phyloP scores from a whole-genome alignment of 2,797 vertebrate species.

The Iguana delicatissima region DNA sequence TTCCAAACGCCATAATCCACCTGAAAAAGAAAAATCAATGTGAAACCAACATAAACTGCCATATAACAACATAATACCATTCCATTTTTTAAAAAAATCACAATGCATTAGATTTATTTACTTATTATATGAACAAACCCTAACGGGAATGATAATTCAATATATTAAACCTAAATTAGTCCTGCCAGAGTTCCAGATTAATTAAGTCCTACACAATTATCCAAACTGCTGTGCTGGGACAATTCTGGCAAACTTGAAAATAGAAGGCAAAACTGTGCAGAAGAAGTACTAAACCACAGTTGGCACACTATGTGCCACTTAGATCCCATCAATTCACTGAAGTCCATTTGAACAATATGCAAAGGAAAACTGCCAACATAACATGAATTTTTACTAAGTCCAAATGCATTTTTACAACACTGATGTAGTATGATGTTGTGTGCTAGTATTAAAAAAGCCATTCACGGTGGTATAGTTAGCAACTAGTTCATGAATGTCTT shows the following conservation, averaged over 20 bases:
- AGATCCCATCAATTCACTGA: neutral
- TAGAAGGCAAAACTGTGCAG: neutral
- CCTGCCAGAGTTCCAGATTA: no score
- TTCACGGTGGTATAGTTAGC: neutral
- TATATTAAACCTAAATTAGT: neutral
- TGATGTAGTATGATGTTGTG: neutral
- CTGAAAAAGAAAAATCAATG: conserved; percentile 76
- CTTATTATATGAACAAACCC: neutral
- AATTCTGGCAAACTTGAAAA: neutral
- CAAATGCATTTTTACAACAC: neutral
- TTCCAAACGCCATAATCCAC: conserved; percentile 89
- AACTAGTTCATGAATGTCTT: neutral
- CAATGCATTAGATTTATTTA: neutral
- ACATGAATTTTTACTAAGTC: neutral
- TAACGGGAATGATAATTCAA: neutral
- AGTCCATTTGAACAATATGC: neutral
- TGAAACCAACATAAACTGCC: neutral
- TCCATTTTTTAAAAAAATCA: neutral
- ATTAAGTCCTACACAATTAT: neutral
- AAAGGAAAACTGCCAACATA: neutral
- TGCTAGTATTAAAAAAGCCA: neutral
- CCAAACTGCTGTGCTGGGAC: neutral
- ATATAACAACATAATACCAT: no score
- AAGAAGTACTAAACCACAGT: neutral
- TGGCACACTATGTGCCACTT: neutral